These are phyloP conservation scores for Heterotilapia buettikoferi DNA, from an alignment of 2,113 vertebrate genomes.

Conservation along the genomic window DNA sequence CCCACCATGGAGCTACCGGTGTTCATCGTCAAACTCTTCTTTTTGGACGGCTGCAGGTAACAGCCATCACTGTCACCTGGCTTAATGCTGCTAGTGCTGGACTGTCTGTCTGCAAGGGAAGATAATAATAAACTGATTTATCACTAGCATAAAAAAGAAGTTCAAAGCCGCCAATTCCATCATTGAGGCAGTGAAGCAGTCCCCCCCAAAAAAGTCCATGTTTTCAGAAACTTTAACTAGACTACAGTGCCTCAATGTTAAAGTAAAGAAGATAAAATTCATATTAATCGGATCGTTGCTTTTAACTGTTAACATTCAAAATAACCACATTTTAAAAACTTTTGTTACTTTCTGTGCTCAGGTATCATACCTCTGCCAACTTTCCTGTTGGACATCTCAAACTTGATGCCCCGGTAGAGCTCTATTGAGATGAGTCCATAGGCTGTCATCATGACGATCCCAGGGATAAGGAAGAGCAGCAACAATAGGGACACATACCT, in stretches of 20 bases:
- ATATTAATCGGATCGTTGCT: background rate
- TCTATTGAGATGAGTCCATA: constrained; percentile 94
- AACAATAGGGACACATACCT: constrained; percentile 92
- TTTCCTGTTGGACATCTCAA: constrained; percentile 83
- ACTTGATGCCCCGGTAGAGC: constrained; percentile 90
- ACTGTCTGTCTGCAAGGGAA: constrained; percentile 74
- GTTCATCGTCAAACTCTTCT: background rate
- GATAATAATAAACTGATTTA: background rate
- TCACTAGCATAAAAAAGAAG: background rate
- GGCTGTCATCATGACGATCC: constrained; percentile 89
- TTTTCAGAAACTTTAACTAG: background rate
- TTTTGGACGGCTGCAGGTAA: constrained; percentile 78
- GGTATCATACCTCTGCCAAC: constrained; percentile 77
- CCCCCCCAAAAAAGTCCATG: background rate
- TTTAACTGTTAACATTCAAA: background rate
- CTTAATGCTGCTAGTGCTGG: constrained; percentile 69
- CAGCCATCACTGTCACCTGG: constrained; percentile 83
- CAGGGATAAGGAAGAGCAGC: constrained; percentile 91
- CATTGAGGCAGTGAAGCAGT: background rate
- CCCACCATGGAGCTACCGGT: background rate
- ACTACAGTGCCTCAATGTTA: background rate
- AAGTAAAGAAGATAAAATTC: background rate
- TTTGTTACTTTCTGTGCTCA: background rate
- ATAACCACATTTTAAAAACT: background rate
- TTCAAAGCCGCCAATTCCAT: accelerated